Evolutionary conservation across 2,888 invertebrate genomes (phyloP), one percentile per base, ranked within the genome.

Genomic region (Epistrophe grossulariae): DNA sequence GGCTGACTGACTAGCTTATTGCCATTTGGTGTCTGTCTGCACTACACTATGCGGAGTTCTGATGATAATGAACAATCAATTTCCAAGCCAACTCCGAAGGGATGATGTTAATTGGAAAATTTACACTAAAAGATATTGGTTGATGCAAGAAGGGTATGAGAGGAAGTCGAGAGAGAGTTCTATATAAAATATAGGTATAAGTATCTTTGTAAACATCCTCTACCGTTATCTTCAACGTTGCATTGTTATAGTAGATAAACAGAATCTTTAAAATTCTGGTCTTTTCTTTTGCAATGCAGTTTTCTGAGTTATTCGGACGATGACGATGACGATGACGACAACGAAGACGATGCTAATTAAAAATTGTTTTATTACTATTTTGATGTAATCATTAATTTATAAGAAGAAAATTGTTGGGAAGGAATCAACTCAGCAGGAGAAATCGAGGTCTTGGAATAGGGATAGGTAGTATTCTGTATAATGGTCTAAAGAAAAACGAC

Each of bases 11-110:
- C 59, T 74, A n/a, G 59, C 60, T 76, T 81, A 52, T 52, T 52
- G 59, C 40, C 66, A 40, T 31, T 50, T 50, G 50, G 50, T 38
- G 50, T 40, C 64, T 81, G 62, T 45, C 57, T 66, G 50, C 45
- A 45, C 50, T 19, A 17, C 9, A 50, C 62, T 64, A 31, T 72
- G 52, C 35, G 55, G 68, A 81, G 28, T 45, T 70, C 55, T 35
- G 68, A 52, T 52, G 76, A 77, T 72, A 77, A 80, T 76, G 60
- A 72, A 77, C 76, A 80, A 77, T 84, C 79, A 77, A 80, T 84
- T 84, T 80, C 59, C 31, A 52, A 48, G 66, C 35, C 79, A 50
- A 71, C 57, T 71, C 50, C 59, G 11, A 24, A 52, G 71, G 62
- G 71, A 79, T 71, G 70, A 70, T 59, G 70, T 79, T 79, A 79